Conservation (phyloP, 1,140 invertebrate species). For the Atta texana region DNA sequence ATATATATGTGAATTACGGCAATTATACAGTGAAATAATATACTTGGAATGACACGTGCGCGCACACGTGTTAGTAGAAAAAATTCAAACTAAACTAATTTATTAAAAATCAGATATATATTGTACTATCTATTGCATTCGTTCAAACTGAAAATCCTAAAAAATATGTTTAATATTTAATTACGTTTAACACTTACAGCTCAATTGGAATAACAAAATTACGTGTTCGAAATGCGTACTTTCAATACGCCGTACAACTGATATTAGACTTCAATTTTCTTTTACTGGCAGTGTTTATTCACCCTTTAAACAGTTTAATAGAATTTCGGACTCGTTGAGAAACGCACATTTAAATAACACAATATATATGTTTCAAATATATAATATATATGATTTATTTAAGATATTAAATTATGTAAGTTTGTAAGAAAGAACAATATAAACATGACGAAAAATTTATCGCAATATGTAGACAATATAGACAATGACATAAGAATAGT, state of each 20-base stretch:
- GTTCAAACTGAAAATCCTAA: slow-evolving; percentile 9
- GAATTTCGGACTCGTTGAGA: slow-evolving; percentile 29
- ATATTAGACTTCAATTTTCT: slow-evolving; percentile 50
- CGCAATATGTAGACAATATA: slow-evolving; percentile 29
- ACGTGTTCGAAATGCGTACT: neutral
- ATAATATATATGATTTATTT: slow-evolving; percentile 54
- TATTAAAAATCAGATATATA: slow-evolving; percentile 29
- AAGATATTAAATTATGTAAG: slow-evolving; percentile 56
- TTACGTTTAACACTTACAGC: slow-evolving; percentile 3
- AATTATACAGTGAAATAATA: neutral
- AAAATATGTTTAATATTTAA: slow-evolving; percentile 3
- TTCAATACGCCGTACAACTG: neutral
- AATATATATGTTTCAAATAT: slow-evolving; percentile 44
- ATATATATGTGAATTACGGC: neutral
- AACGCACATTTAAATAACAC: slow-evolving; percentile 52
- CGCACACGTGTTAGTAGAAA: slow-evolving; percentile 4
- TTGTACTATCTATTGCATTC: neutral
- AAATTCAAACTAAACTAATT: slow-evolving; percentile 28
- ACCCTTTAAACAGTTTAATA: slow-evolving; percentile 70
- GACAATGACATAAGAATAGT: slow-evolving; percentile 40
- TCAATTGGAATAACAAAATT: slow-evolving; percentile 22
- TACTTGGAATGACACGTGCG: neutral
- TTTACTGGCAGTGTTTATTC: slow-evolving; percentile 75
- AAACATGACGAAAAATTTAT: slow-evolving; percentile 58
- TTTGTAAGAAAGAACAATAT: slow-evolving; percentile 67